Percentiles rank a stretch among this genome's conserved stretches.
Conservation (phyloP, 2,888 invertebrate genomes). For the Peribatodes rhomboidaria region DNA sequence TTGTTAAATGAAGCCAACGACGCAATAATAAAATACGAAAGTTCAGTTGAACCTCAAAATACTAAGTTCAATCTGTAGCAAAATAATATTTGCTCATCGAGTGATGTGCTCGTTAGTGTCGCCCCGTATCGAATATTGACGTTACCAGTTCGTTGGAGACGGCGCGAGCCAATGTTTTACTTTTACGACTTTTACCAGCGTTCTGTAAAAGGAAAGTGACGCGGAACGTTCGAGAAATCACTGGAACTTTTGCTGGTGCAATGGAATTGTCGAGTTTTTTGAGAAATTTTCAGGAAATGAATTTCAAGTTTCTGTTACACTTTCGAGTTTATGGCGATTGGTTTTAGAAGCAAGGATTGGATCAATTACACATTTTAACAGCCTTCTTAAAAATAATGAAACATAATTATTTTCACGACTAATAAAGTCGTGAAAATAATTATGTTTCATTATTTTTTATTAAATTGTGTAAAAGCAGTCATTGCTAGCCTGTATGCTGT, state of each 20-base stretch:
- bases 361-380: no score
- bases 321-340: no score
- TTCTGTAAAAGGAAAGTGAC: slow-evolving; percentile 44
- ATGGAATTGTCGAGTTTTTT: slow-evolving; percentile 3
- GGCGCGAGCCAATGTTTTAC: slow-evolving; percentile 60
- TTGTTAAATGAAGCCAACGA: not conserved
- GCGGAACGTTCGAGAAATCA: slow-evolving; percentile 47
- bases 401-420: no score
- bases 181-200: slow-evolving; percentile 48
- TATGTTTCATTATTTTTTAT: no score
- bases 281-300: not conserved
- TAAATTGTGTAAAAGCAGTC: no score
- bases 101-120: slow-evolving; percentile 73
- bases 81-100: slow-evolving; percentile 73
- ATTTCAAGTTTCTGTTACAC: not conserved
- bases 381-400: no score
- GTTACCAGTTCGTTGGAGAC: slow-evolving; percentile 77
- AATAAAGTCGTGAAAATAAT: no score
- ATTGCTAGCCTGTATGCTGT: no score
- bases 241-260: slow-evolving; percentile 1
- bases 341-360: no score
- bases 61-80: slow-evolving; percentile 52
- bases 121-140: slow-evolving; percentile 72
- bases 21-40: slow-evolving; percentile 1
- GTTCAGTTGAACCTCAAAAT: slow-evolving; percentile 13